Base-by-base conservation (phyloP, 2,113 vertebrate genomes). In the Bostrychus sinensis region DNA sequence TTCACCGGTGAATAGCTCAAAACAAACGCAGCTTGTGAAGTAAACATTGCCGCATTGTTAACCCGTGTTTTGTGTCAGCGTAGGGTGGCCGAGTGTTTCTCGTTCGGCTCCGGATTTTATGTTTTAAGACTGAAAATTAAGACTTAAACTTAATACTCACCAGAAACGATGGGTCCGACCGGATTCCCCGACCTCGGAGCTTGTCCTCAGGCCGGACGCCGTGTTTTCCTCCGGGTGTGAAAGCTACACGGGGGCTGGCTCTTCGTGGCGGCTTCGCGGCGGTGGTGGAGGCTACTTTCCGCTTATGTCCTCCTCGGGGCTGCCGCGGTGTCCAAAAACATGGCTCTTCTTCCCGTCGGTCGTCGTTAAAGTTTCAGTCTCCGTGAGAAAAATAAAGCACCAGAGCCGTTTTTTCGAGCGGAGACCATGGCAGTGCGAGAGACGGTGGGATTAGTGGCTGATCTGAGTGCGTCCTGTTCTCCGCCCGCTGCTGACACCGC, bases 111-210 rank as follows among this genome's bases (percentile, higher is more conserved):
- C 19, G 7, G 30, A 42, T 41, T 48, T 20, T 7, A 17, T 1
- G n/a, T 12, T 14, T 51, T 11, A 48, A 0, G 22, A 11, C 4
- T 51, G 66, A 57, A 58, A 26, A 54, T 20, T 10, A 22, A 10
- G n/a, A 41, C 10, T 43, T n/a, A 37, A 9, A 17, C 12, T 16
- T 7, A 2, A 30, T n/a, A 34, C 23, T 39, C 74, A 90, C 90
- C 90, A 91, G 90, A 91, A 89, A 77, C 87, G 87, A 76, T 60
- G 78, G 51, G 62, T 88, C 81, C 81, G 86, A 78, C 80, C 84
- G 51, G 83, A 79, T 64, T 88, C 90, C 90, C 90, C 86, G 66
- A 88, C 88, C 87, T 88, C 90, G 55, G 86, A 90, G 87, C 86
- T 86, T 88, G 86, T 90, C 66, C 68, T 86, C 82, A 80, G 81